Conservation (phyloP, 2,888 invertebrate genomes). For the Mycogona germanica region DNA sequence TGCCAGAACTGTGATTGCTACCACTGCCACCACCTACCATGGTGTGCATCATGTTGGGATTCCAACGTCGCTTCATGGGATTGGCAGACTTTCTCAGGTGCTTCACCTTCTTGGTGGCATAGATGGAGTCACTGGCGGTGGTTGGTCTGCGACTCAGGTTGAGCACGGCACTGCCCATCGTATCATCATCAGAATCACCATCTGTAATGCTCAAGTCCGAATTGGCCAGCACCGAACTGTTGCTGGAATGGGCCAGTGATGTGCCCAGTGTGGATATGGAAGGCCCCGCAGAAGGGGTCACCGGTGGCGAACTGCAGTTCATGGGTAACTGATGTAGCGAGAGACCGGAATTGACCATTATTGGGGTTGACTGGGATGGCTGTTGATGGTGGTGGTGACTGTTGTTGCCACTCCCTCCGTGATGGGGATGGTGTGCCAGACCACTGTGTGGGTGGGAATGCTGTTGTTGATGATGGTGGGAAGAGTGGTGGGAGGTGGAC, state of each 20-base stretch:
- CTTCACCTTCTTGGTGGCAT: constrained; percentile 29
- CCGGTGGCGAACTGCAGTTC: constrained; percentile 24
- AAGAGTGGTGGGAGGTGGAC: constrained; percentile 34
- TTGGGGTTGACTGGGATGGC: constrained; percentile 17
- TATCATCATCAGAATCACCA: constrained; percentile 41
- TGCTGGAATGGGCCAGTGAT: constrained; percentile 22
- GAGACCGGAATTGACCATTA: constrained; percentile 22
- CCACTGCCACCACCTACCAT: too few relatives aligned
- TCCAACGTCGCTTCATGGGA: constrained; percentile 38
- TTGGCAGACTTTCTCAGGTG: constrained; percentile 36
- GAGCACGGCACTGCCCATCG: constrained; percentile 43
- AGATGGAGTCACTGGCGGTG: constrained; percentile 23
- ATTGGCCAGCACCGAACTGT: constrained; percentile 20
- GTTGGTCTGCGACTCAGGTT: constrained; percentile 50
- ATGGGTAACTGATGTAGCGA: constrained; percentile 30
- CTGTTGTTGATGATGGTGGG: constrained; percentile 27
- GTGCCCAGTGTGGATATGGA: constrained; percentile 25
- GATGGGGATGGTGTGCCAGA: constrained; percentile 11
- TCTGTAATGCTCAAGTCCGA: constrained; percentile 33
- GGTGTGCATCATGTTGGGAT: constrained; percentile 46
- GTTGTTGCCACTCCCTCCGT: not conserved
- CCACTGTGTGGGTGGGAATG: constrained; percentile 15
- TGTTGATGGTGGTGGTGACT: constrained; percentile 6
- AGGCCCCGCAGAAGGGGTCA: constrained; percentile 23
- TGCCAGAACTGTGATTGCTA: constrained; percentile 50